phyloP scores from a whole-genome alignment of 2,113 vertebrate species.

The Ictalurus furcatus region DNA sequence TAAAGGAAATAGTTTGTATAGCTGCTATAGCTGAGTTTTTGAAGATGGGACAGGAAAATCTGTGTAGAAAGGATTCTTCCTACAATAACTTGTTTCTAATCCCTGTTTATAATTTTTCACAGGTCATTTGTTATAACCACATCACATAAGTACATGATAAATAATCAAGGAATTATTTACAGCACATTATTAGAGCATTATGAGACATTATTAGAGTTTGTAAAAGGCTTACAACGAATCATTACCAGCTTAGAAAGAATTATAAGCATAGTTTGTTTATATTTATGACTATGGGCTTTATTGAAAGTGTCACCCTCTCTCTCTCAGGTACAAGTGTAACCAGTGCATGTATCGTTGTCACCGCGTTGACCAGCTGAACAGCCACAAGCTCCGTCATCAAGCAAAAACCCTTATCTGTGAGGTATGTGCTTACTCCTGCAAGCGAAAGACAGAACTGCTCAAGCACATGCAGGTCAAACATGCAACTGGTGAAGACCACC shows the following conservation, averaged over 20 bases:
- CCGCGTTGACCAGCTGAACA: conserved; percentile 92
- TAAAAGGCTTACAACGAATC: neutral
- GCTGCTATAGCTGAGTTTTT: neutral
- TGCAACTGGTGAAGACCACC: conserved; percentile 64
- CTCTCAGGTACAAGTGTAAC: conserved; percentile 87
- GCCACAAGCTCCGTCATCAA: conserved; percentile 95
- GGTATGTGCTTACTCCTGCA: conserved; percentile 92
- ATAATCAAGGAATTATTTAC: neutral
- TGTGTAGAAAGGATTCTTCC: neutral
- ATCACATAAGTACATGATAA: neutral
- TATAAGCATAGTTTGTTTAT: neutral
- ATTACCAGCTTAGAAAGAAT: neutral
- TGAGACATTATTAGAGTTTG: neutral
- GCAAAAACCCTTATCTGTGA: conserved; percentile 93
- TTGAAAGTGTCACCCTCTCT: neutral
- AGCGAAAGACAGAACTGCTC: conserved; percentile 91
- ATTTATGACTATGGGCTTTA: neutral
- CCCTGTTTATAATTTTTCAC: neutral
- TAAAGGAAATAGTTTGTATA: neutral
- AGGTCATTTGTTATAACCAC: neutral
- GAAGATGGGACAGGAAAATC: neutral
- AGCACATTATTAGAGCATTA: neutral
- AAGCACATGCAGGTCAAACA: conserved; percentile 92
- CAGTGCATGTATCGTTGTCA: conserved; percentile 93
- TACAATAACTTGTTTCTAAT: neutral